A percentile compares a stretch with the other conserved stretches of the same genome.
These are phyloP conservation scores for Hippolais icterina DNA, from an alignment of 2,113 vertebrate genomes.

Conservation along the genomic window DNA sequence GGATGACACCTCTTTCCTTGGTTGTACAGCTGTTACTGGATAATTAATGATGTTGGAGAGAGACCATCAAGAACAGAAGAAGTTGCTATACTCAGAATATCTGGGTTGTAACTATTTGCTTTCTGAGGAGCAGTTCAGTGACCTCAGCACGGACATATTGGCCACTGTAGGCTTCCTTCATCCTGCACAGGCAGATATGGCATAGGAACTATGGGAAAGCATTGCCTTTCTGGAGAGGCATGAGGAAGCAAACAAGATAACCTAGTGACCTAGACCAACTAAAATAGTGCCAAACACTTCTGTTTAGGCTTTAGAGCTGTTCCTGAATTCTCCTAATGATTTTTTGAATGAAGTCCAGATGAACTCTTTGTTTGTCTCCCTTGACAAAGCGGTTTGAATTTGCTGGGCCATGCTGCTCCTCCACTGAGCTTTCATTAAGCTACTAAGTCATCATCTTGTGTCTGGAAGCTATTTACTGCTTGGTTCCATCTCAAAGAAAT, in stretches of 20 bases:
- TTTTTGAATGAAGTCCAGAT: background rate
- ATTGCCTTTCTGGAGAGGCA: background rate
- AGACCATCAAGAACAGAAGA: background rate
- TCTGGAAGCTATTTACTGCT: background rate
- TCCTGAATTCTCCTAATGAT: background rate
- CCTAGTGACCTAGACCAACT: background rate
- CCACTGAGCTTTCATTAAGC: background rate
- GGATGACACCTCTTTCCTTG: background rate
- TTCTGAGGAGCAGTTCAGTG: background rate
- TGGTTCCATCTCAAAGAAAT: background rate
- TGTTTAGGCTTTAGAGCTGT: background rate
- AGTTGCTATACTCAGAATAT: background rate
- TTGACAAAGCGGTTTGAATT: constrained; percentile 4
- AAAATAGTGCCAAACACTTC: background rate
- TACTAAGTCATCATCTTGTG: background rate
- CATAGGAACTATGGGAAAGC: background rate
- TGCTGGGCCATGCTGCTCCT: background rate
- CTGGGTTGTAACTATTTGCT: background rate
- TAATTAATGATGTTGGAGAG: background rate
- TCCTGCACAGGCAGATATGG: background rate
- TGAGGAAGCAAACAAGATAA: background rate
- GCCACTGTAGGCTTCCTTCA: background rate
- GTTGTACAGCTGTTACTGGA: background rate
- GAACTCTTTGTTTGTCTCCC: background rate
- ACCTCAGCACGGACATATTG: background rate